Percentiles rank a stretch among this genome's conserved stretches.
Conservation (phyloP, 2,888 invertebrate species). For the Mimas tiliae region DNA sequence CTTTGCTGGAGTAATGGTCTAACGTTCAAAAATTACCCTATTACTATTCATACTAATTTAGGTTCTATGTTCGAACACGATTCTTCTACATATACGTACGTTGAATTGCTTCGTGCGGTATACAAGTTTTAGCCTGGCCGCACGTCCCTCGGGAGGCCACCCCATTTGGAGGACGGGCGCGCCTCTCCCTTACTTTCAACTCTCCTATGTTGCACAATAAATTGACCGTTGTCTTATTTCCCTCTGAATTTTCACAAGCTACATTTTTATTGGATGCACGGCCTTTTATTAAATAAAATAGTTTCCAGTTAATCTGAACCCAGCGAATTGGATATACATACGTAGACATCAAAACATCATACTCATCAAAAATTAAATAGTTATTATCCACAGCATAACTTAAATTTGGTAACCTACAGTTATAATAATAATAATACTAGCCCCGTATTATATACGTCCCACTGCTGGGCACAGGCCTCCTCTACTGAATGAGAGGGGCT, state of each 20-base stretch:
- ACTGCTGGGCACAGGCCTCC: too few relatives aligned
- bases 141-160: constrained; percentile 46
- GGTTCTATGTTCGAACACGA: constrained; percentile 30
- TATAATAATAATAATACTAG: too few relatives aligned
- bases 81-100: constrained; percentile 49
- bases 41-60: constrained; percentile 26
- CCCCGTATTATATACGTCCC: too few relatives aligned
- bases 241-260: constrained; percentile 34
- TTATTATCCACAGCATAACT: background rate
- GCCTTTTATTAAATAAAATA: background rate
- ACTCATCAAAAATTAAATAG: background rate
- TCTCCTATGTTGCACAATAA: constrained; percentile 50
- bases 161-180: constrained; percentile 35
- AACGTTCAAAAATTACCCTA: constrained; percentile 13
- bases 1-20: background rate
- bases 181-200: constrained; percentile 45
- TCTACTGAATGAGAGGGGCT: too few relatives aligned
- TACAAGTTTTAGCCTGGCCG: constrained; percentile 60
- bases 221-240: constrained; percentile 49
- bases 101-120: constrained; percentile 56
- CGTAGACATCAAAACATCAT: too few relatives aligned
- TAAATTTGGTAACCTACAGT: too few relatives aligned
- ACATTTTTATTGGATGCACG: constrained; percentile 3
- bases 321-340: background rate
- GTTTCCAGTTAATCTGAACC: background rate